Evolutionary conservation across 2,113 vertebrate genomes (phyloP), one percentile per base, ranked within the genome.

Genomic region (Phaethornis superciliosus): DNA sequence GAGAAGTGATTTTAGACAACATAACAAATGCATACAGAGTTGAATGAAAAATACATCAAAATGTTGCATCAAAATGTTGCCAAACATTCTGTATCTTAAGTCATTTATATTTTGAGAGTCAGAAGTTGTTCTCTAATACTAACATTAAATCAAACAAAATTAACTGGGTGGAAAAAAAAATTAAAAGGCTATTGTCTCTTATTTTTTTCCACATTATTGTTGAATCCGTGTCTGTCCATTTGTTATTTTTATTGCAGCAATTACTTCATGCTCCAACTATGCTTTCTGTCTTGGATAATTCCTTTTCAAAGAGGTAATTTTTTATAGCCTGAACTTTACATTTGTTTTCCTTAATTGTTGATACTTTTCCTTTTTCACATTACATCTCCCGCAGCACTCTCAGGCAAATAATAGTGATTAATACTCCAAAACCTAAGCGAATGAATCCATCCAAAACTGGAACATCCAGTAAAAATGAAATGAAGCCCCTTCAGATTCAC

Each of bases 161-260:
- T 59, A 26, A 3, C 12, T 63, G 20, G 6, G 46, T 67, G 7
- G 22, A 46, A 82, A 68, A 87, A 68, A 12, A 26, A 47, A 47
- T 10, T 46, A 56, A 89, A 93, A 49, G 4, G 1, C 3, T 52
- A 60, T 71, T 60, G 15, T 55, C 56, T 5, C 5, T 54, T 51
- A 6, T 42, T 59, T 75, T 75, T 62, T 58, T 89, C 10, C 15
- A 27, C 6, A 13, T 56, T 77, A 7, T 35, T 85, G 85, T 64
- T 82, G 12, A 32, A 15, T 15, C 37, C 0, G 0, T 3, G 71
- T 79, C 12, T 47, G 17, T 5, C 9, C 18, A 40, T 17, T 77
- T 69, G 8, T 58, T 10, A 28, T 82, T 90, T 82, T 85, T 77
- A 55, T 62, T 77, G 22, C 17, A 42, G 5, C 13, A 40, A 67